Percentiles rank a stretch among this genome's conserved stretches.
phyloP scores from a whole-genome alignment of 1,140 invertebrate genomes.

The Proales similis region DNA sequence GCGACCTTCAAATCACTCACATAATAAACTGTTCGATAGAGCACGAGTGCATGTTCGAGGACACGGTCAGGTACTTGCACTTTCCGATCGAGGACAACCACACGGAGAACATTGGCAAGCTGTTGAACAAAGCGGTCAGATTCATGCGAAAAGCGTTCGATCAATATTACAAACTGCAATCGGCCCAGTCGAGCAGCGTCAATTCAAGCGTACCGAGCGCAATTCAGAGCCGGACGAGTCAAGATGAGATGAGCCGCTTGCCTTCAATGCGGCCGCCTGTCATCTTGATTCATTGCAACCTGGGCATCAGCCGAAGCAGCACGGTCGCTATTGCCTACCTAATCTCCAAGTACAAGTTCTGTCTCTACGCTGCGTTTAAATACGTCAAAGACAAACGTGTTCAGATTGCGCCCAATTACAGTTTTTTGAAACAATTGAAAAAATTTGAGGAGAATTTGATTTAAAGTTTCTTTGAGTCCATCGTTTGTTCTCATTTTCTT shows the following conservation, averaged over 20 bases:
- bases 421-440: not conserved
- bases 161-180: no score
- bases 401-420: not conserved
- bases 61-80: not conserved
- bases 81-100: not conserved
- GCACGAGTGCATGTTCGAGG: not conserved
- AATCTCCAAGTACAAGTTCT: not conserved
- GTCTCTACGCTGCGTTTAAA: not conserved
- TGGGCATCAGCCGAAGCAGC: not conserved
- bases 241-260: no score
- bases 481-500: no score
- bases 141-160: not conserved
- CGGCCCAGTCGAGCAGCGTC: no score
- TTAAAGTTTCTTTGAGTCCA: no score
- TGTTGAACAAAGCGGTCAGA: no score
- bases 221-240: no score
- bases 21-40: not conserved
- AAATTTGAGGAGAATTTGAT: conserved; percentile 47
- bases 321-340: not conserved
- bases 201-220: no score
- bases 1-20: not conserved
- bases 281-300: not conserved
- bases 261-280: no score
- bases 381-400: not conserved
- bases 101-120: no score